A percentile compares a stretch with the other conserved stretches of the same genome.
phyloP scores from a whole-genome alignment of 1,140 invertebrate genomes.

The Bombus soroeensis region DNA sequence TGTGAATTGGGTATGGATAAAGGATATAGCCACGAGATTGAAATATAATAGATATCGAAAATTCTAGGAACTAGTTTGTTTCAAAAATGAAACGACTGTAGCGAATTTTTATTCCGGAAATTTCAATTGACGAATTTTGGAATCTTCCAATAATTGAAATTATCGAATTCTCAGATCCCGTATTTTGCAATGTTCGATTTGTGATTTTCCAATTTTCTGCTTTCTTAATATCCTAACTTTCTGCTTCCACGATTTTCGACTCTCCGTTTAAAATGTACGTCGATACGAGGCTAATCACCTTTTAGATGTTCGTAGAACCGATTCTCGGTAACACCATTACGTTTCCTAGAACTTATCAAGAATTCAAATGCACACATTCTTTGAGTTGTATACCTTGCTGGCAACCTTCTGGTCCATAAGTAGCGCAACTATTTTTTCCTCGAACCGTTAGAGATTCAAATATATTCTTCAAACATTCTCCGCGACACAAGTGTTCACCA shows the following conservation, averaged over 20 bases:
- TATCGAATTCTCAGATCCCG: neutral
- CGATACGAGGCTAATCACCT: too few relatives aligned
- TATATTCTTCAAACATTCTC: neutral
- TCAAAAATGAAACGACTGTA: too few relatives aligned
- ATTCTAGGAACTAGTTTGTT: too few relatives aligned
- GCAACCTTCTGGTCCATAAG: neutral
- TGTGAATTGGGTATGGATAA: neutral
- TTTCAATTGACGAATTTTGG: neutral
- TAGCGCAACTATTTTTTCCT: neutral
- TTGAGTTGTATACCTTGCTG: neutral
- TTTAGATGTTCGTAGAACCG: neutral
- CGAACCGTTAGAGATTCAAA: neutral
- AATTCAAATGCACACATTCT: neutral
- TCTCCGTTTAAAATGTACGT: neutral
- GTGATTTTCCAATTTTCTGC: neutral
- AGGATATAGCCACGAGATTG: too few relatives aligned
- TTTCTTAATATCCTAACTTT: neutral
- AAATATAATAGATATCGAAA: too few relatives aligned
- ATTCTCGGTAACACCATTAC: neutral
- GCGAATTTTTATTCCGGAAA: neutral
- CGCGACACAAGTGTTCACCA: neutral
- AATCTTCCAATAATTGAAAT: neutral
- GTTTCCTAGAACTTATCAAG: neutral
- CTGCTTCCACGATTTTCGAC: neutral
- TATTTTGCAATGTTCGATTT: neutral